These are phyloP conservation scores for Drosophila dives DNA, from an alignment of 2,888 invertebrate genomes.

Conservation along the genomic window DNA sequence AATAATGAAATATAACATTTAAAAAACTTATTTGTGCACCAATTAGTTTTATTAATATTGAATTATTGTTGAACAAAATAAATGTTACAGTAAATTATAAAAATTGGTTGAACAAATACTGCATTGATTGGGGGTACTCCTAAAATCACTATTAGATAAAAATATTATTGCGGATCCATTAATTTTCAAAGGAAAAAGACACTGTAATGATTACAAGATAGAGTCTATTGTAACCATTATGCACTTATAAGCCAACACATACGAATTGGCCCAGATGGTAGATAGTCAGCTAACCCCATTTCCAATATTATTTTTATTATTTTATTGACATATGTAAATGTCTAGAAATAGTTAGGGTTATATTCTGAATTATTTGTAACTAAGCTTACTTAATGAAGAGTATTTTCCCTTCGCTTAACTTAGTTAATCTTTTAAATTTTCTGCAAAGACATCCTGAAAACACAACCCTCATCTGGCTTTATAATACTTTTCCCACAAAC, in stretches of 20 bases:
- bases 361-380: not conserved
- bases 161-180: not conserved
- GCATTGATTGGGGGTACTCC: too few species aligned
- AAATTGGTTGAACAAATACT: too few species aligned
- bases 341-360: not conserved
- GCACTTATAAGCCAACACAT: not conserved
- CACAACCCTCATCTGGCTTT: slow-evolving; percentile 20
- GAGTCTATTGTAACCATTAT: not conserved
- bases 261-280: not conserved
- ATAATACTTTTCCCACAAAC: slow-evolving; percentile 29
- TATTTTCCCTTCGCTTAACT: not conserved
- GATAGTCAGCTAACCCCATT: not conserved
- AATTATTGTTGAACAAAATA: not conserved
- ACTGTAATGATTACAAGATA: not conserved
- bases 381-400: not conserved
- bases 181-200: not conserved
- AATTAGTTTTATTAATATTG: not conserved
- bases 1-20: not conserved
- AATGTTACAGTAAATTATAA: not conserved
- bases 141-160: too few species aligned
- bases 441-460: not conserved
- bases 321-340: not conserved
- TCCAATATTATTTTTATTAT: not conserved
- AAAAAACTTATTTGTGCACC: not conserved
- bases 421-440: not conserved